Percentiles rank a stretch among this genome's conserved stretches.
phyloP scores from a whole-genome alignment of 2,888 invertebrate species.

The Trileptium ribeirensis region DNA sequence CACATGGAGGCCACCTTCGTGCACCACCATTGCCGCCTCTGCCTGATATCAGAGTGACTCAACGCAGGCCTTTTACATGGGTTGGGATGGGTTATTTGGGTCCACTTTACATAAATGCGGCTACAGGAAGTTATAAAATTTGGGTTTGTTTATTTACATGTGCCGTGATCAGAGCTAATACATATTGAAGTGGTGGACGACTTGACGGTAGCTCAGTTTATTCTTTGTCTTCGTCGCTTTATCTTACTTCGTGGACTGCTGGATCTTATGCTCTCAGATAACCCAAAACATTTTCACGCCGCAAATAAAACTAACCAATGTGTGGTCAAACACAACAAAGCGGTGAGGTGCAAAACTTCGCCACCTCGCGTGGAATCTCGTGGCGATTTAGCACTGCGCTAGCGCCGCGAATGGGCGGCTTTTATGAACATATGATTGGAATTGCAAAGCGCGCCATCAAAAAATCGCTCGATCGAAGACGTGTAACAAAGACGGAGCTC shows the following conservation, averaged over 20 bases:
- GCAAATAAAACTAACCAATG: too few relatives aligned
- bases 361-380: too few relatives aligned
- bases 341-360: too few relatives aligned
- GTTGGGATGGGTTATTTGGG: not conserved
- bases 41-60: not conserved
- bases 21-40: not conserved
- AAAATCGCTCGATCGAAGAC: not conserved
- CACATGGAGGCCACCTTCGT: not conserved
- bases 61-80: not conserved
- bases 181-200: constrained; percentile 2
- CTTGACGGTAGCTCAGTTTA: not conserved
- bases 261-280: too few relatives aligned
- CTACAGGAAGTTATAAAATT: constrained; percentile 13
- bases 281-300: too few relatives aligned
- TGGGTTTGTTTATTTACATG: constrained; percentile 24
- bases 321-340: too few relatives aligned
- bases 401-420: not conserved
- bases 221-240: not conserved
- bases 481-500: not conserved
- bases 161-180: constrained; percentile 1
- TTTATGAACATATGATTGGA: not conserved
- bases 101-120: too few relatives aligned
- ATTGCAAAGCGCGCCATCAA: not conserved
- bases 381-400: not conserved
- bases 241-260: not conserved